Base-by-base conservation (phyloP, 2,797 vertebrate species). In the Muraenolepis orangiensis region DNA sequence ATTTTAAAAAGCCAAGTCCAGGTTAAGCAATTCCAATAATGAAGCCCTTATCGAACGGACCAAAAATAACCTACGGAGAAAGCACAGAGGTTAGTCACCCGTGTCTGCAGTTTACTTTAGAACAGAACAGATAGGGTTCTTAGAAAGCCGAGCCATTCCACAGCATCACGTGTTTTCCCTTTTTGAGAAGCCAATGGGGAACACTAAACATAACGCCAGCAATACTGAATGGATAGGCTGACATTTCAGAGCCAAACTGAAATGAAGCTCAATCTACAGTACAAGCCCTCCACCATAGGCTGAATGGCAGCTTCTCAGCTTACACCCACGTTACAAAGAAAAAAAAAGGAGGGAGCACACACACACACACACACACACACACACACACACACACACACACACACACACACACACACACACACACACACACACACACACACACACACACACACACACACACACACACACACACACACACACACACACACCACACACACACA, bases 1-100 rank as follows among this genome's bases (percentile, higher is more conserved):
- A 70, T 31, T 46, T 70, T 72, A 71, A 75, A 74, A 0, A 64
- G 74, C 74, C 72, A 69, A 77, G 69, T 74, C 51, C 18, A n/a
- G 64, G 68, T 40, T 4, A 32, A 69, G 18, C 23, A 30, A 42
- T 87, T 89, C 82, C 78, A 76, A 81, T 83, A 84, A 73, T 80
- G 34, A 69, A 67, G 76, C 82, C 74, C n/a, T 28, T 13, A 70
- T 68, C 73, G 70, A 74, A 75, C 10, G 66, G 84, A 78, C 81
- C 87, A 84, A 89, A 92, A 92, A 93, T 91, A 92, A 83, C 84
- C 78, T 20, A 67, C 30, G n/a, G n/a, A 86, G 84, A 81, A 88
- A 90, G 80, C 88, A 90, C 74, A 78, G 86, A 86, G 87, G 86
- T 83, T 85, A 92, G 87, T 90, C 86, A 86, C 80, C 88, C 38